Evolutionary conservation across 2,797 vertebrate species (phyloP), one percentile per base, ranked within the genome.

Genomic region (Amblyopsis hoosieri): DNA sequence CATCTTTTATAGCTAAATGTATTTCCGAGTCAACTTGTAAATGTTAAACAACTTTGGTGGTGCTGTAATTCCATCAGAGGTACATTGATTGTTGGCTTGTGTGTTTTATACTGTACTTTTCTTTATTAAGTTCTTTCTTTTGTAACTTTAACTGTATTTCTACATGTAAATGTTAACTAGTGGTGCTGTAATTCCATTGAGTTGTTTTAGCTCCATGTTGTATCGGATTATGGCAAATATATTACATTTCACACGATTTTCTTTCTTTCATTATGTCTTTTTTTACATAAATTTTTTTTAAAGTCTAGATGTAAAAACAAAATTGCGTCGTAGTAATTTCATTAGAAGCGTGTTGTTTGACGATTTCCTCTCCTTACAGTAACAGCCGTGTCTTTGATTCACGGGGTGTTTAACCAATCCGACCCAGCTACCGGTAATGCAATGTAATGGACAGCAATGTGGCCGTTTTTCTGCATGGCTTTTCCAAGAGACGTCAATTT

Each of bases 361-460:
- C 71, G 69, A 58, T 69, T 65, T 70, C 75, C 69, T 49, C 54
- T 66, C 62, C 49, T 56, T 23, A 23, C 23, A 23, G 23, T 64
- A 60, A 50, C 60, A 55, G 42, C 51, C 55, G 14, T 10, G 0
- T 74, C 65, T 75, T 79, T 64, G 70, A 76, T 61, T 68, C 62
- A 76, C 67, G 45, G 67, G 60, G 81, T 78, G 67, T 78, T 81
- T 62, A 64, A 66, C 67, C 56, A 60, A 76, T 67, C 65, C 57
- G 33, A 56, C 57, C 17, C 66, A 13, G 66, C 37, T 48, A 45
- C 70, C 57, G 45, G 60, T 74, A 78, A 75, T 72, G 62, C 62
- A 63, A 67, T 73, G 64, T 73, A 80, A 83, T 83, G 72, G 64
- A 70, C 57, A 54, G 68, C 54, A 15, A 64, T n/a, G 59, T 12